Conservation (phyloP, 1,140 invertebrate species). For the Stegodyphus mimosarum region DNA sequence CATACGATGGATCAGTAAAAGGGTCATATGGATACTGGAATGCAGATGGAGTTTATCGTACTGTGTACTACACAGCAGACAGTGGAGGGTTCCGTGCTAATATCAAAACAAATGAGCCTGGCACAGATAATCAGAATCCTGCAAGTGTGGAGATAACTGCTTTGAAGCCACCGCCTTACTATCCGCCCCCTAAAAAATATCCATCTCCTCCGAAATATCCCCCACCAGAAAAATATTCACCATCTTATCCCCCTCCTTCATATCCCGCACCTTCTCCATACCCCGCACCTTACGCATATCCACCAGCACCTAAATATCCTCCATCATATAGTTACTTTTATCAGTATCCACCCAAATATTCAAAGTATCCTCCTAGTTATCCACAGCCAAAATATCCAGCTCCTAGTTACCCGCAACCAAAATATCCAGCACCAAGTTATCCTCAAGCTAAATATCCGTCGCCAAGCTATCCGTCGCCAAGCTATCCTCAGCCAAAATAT, state of each 20-base stretch:
- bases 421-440: neutral
- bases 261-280: neutral
- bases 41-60: conserved; percentile 55
- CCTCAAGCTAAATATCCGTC: neutral
- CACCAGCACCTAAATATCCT: conserved; percentile 20
- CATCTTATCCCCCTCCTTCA: neutral
- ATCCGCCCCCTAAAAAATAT: conserved; percentile 15
- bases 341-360: neutral
- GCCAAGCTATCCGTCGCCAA: neutral
- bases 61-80: conserved; percentile 59
- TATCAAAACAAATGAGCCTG: conserved; percentile 60
- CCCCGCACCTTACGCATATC: neutral
- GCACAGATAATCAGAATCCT: conserved; percentile 55
- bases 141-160: conserved; percentile 53
- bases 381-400: conserved; percentile 25
- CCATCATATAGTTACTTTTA: neutral
- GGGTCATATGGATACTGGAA: conserved; percentile 60
- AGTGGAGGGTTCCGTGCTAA: conserved; percentile 53
- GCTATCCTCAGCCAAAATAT: neutral
- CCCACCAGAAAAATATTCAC: neutral
- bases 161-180: conserved; percentile 7
- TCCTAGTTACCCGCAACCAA: neutral
- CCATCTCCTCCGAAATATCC: neutral
- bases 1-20: conserved; percentile 43
- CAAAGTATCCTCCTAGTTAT: conserved; percentile 18